Percentiles rank a stretch among this genome's conserved stretches.
These are phyloP conservation scores for Bergia puertoricense DNA, from an alignment of 92 coral and sea anemone genomes.

Conservation along the genomic window DNA sequence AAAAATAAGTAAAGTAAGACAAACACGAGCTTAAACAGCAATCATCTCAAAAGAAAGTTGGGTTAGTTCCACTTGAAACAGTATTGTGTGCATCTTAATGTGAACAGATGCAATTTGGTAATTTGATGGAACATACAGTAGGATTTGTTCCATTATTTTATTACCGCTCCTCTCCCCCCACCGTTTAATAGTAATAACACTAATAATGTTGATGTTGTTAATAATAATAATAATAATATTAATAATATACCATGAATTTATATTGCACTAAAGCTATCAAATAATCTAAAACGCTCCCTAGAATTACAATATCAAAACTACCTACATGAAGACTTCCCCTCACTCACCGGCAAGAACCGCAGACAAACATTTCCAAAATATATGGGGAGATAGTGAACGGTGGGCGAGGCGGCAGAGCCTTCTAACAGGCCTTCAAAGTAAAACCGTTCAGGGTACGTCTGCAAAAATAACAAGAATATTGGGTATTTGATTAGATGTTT, in stretches of 20 bases:
- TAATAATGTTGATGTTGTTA: too few relatives aligned
- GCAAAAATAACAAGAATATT: slow-evolving; percentile 28
- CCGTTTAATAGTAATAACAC: too few relatives aligned
- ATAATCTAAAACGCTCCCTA: too few relatives aligned
- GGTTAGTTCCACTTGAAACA: not conserved
- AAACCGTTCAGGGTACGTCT: slow-evolving; percentile 92
- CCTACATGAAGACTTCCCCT: too few relatives aligned
- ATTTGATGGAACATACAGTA: not conserved
- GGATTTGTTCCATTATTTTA: not conserved
- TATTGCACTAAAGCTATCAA: too few relatives aligned
- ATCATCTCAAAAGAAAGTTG: not conserved
- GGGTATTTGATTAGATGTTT: not conserved
- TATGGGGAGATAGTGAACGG: slow-evolving; percentile 88
- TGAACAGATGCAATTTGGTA: not conserved
- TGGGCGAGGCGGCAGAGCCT: slow-evolving; percentile 78
- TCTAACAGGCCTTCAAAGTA: slow-evolving; percentile 96
- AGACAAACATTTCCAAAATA: slow-evolving; percentile 97
- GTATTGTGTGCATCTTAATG: not conserved
- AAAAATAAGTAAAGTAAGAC: not conserved
- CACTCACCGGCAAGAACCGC: slow-evolving; percentile 91
- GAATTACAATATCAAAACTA: too few relatives aligned
- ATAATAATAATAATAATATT: too few relatives aligned
- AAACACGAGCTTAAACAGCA: not conserved
- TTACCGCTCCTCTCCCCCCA: not conserved
- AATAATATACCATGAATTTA: too few relatives aligned